Evolutionary conservation across 1,140 invertebrate genomes (phyloP).

Genomic region (Vanessa atalanta): DNA sequence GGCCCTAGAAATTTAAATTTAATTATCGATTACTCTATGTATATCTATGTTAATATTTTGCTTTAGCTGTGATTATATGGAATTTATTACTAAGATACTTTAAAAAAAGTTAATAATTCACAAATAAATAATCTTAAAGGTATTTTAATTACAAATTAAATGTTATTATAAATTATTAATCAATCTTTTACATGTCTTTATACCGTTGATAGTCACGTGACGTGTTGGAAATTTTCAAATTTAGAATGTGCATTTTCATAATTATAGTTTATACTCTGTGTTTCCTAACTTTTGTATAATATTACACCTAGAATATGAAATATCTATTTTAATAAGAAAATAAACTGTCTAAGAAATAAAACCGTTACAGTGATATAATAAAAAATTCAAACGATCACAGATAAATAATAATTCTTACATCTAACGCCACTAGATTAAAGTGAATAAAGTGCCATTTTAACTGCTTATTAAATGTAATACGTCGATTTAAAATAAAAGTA

Average conservation of each 20-base stretch:
- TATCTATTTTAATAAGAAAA: background rate
- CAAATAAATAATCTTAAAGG: too few species aligned
- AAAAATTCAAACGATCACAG: constrained; percentile 1
- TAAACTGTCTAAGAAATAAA: background rate
- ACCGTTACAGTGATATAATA: too few species aligned
- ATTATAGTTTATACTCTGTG: background rate
- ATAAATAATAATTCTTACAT: background rate
- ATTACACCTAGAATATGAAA: background rate
- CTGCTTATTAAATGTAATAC: background rate
- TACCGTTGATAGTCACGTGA: too few species aligned
- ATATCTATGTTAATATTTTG: background rate
- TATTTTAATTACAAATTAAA: too few species aligned
- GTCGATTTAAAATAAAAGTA: background rate
- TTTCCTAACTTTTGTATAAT: background rate
- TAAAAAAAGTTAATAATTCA: too few species aligned
- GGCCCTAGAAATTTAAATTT: background rate
- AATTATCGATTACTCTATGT: background rate
- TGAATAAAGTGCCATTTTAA: background rate
- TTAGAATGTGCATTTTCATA: background rate
- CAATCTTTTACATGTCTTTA: too few species aligned
- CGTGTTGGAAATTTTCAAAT: background rate
- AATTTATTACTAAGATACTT: too few species aligned
- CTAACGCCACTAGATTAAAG: background rate
- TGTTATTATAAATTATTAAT: too few species aligned
- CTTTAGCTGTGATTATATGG: too few species aligned